Evolutionary conservation across 2,797 vertebrate species (phyloP).

Genomic region (Manis javanica): DNA sequence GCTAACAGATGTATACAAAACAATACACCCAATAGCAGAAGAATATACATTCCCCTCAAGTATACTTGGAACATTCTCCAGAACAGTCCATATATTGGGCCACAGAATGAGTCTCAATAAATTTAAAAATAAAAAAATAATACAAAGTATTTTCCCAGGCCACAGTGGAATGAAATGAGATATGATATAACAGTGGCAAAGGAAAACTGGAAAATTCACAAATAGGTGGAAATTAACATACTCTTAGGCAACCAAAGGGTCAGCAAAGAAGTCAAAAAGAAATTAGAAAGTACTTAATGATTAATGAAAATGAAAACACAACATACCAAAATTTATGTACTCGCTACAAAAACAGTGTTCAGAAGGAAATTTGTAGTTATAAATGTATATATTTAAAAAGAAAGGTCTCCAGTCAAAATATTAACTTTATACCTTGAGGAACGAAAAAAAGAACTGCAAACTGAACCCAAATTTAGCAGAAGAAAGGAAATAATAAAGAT

Average conservation of each 20-base stretch:
- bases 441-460: neutral
- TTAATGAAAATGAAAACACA: no score
- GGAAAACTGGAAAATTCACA: neutral
- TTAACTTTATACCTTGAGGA: neutral
- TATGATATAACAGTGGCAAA: neutral
- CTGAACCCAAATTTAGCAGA: neutral
- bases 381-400: neutral
- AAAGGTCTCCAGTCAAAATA: neutral
- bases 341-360: neutral
- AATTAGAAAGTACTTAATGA: neutral
- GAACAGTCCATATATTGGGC: no score
- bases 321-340: neutral
- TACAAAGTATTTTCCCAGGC: no score
- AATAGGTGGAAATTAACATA: neutral
- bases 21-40: no score
- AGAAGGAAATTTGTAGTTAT: neutral
- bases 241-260: neutral
- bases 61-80: no score
- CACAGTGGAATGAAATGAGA: no score
- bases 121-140: no score
- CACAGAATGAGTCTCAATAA: no score
- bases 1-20: no score
- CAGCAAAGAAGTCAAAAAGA: neutral
- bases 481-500: neutral
- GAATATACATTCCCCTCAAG: no score